Conservation (phyloP, 2,888 invertebrate genomes). For the Epirrita christyi region DNA sequence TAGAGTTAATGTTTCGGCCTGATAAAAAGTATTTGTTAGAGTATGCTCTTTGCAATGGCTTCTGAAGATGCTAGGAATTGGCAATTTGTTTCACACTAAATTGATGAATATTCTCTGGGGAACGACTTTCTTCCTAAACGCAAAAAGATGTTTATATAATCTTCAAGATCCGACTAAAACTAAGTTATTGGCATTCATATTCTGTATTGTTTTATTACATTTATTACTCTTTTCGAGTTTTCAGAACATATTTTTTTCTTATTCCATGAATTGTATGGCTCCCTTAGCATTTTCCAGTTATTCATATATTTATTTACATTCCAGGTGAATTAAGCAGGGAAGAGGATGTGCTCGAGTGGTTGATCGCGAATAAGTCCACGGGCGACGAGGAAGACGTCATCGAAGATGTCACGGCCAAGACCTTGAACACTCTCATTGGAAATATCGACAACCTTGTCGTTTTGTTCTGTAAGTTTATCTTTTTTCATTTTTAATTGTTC, state of each 20-base stretch:
- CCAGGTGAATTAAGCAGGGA: conserved; percentile 93
- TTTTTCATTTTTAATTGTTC: neutral
- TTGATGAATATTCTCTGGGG: neutral
- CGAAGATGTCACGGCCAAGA: conserved; percentile 96
- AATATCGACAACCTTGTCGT: conserved; percentile 97
- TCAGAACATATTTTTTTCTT: too few species aligned
- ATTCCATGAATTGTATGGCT: neutral
- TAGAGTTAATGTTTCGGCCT: neutral
- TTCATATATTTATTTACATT: conserved; percentile 27
- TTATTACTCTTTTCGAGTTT: too few species aligned
- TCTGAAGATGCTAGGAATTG: neutral
- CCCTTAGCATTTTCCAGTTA: neutral
- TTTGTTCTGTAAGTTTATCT: conserved; percentile 91
- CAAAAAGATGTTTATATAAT: too few species aligned
- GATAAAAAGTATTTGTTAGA: too few species aligned
- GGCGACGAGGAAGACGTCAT: conserved; percentile 97
- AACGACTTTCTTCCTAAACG: neutral
- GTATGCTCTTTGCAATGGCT: neutral
- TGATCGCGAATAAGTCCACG: conserved; percentile 96
- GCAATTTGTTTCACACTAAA: neutral
- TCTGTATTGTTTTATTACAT: too few species aligned
- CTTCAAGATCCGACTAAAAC: too few species aligned
- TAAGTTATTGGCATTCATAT: too few species aligned
- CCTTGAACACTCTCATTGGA: conserved; percentile 93
- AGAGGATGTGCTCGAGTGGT: conserved; percentile 96